Conservation (phyloP, 2,888 invertebrate genomes). For the Protonemura montana region DNA sequence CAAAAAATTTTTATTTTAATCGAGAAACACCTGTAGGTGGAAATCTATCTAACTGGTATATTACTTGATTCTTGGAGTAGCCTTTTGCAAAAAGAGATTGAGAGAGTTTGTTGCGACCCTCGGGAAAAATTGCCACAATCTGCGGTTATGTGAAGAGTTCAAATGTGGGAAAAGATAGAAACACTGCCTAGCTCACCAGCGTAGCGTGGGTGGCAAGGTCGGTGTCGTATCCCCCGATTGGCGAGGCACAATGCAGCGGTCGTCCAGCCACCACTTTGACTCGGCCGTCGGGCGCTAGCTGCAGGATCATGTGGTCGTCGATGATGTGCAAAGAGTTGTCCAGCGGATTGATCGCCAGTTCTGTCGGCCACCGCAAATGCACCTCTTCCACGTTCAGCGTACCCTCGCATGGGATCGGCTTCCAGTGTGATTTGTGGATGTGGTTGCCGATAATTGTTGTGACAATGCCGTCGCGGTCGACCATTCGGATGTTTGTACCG, state of each 20-base stretch:
- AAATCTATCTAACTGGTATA: too few relatives aligned
- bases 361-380: conserved; percentile 82
- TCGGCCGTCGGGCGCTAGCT: conserved; percentile 88
- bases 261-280: conserved; percentile 93
- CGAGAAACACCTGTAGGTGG: too few relatives aligned
- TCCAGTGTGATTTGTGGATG: conserved; percentile 93
- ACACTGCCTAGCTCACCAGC: conserved; percentile 61
- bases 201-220: conserved; percentile 92
- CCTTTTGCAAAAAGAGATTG: too few relatives aligned
- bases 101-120: too few relatives aligned
- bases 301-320: conserved; percentile 94
- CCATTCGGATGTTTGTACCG: conserved; percentile 92
- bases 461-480: conserved; percentile 90
- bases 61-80: too few relatives aligned
- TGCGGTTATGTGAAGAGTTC: too few relatives aligned
- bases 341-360: conserved; percentile 90
- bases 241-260: conserved; percentile 90
- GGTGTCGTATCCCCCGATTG: conserved; percentile 78
- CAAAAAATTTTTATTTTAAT: too few relatives aligned
- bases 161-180: too few relatives aligned
- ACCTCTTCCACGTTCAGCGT: conserved; percentile 87
- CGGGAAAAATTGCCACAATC: too few relatives aligned
- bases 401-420: conserved; percentile 91
- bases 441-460: conserved; percentile 92
- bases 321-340: conserved; percentile 95